phyloP scores from a whole-genome alignment of 53 echinoderm and acorn worm species.

The Echinarachnius parma region DNA sequence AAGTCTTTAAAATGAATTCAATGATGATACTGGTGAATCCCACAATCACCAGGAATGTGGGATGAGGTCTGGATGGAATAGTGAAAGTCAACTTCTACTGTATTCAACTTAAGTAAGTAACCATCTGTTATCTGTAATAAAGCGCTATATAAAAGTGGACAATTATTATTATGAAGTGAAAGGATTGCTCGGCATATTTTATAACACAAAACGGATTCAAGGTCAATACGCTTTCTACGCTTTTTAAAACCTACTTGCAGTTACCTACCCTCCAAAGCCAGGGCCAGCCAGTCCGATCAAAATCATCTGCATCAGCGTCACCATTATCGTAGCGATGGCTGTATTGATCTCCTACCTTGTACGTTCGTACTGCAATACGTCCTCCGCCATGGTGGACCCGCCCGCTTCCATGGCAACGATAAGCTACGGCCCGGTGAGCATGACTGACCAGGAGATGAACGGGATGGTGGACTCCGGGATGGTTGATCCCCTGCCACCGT shows the following conservation, averaged over 20 bases:
- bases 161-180: too few species aligned
- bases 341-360: neutral
- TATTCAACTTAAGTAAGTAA: too few species aligned
- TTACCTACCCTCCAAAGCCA: neutral
- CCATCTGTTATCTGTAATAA: too few species aligned
- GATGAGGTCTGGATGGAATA: too few species aligned
- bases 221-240: neutral
- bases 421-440: neutral
- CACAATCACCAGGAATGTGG: too few species aligned
- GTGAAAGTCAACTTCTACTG: too few species aligned
- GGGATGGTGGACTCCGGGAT: neutral
- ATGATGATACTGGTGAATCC: too few species aligned
- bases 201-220: too few species aligned
- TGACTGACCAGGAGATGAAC: neutral
- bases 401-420: neutral
- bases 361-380: neutral
- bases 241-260: neutral
- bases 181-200: too few species aligned
- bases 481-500: neutral
- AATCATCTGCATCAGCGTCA: neutral
- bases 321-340: neutral
- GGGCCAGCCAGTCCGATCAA: neutral
- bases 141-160: too few species aligned
- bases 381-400: neutral
- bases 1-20: too few species aligned